These are phyloP conservation scores for Drosophila pallidifrons DNA, from an alignment of 1,140 invertebrate species.

Conservation along the genomic window DNA sequence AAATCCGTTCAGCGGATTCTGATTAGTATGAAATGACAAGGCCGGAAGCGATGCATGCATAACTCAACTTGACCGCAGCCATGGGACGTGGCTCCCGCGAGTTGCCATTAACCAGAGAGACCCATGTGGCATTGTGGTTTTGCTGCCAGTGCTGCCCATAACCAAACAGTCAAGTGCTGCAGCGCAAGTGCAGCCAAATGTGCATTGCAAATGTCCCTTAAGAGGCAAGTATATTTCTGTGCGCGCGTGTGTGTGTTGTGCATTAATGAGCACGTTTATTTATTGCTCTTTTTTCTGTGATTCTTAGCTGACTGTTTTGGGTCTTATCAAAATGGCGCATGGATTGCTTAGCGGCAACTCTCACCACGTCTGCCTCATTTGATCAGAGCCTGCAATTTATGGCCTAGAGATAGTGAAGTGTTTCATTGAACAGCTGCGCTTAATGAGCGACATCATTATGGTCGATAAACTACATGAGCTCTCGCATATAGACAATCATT, in stretches of 20 bases:
- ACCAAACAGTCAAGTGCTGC: slow-evolving; percentile 51
- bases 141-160: slow-evolving; percentile 38
- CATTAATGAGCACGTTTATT: slow-evolving; percentile 75
- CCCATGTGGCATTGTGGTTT: slow-evolving; percentile 54
- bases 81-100: slow-evolving; percentile 4
- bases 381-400: slow-evolving; percentile 47
- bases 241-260: slow-evolving; percentile 37
- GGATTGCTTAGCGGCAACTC: slow-evolving; percentile 17
- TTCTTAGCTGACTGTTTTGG: slow-evolving; percentile 29
- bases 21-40: slow-evolving; percentile 78
- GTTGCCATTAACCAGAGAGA: slow-evolving; percentile 7
- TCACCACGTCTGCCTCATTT: slow-evolving; percentile 8
- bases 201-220: slow-evolving; percentile 25
- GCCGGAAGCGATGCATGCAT: slow-evolving; percentile 62
- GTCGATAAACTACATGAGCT: slow-evolving; percentile 6
- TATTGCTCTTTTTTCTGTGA: slow-evolving; percentile 51
- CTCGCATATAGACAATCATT: slow-evolving; percentile 10
- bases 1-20: slow-evolving; percentile 66
- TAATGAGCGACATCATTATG: slow-evolving; percentile 53
- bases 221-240: background rate
- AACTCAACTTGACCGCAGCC: slow-evolving; percentile 27
- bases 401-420: slow-evolving; percentile 37
- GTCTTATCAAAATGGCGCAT: slow-evolving; percentile 52
- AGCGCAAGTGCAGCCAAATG: slow-evolving; percentile 70
- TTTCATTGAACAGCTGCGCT: slow-evolving; percentile 50